Evolutionary conservation across 2,797 vertebrate species (phyloP).

Genomic region (Momotus momota): DNA sequence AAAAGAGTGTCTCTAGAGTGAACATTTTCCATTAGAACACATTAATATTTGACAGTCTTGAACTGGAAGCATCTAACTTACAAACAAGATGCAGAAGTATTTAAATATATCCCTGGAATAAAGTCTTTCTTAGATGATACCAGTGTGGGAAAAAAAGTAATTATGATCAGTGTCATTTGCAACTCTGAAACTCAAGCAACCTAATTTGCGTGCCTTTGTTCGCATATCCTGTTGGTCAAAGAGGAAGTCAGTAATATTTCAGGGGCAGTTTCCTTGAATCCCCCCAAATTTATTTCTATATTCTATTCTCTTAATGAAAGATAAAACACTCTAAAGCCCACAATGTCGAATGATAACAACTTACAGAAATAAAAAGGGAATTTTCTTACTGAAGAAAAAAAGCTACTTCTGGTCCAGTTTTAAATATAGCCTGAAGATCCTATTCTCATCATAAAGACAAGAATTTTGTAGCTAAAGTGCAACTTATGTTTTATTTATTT

Average conservation of each 20-base stretch:
- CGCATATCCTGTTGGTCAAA: not conserved
- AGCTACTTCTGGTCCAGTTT: slow-evolving; percentile 2
- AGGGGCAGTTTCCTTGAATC: not conserved
- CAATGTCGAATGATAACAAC: not conserved
- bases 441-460: slow-evolving; percentile 30
- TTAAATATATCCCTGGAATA: slow-evolving; percentile 41
- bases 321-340: not conserved
- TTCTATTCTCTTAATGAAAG: not conserved
- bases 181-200: not conserved
- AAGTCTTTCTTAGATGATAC: not conserved
- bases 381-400: slow-evolving; percentile 3
- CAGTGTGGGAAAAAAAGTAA: not conserved
- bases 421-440: slow-evolving; percentile 41
- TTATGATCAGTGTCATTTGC: not conserved
- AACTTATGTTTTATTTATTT: slow-evolving; percentile 70
- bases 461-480: slow-evolving; percentile 49
- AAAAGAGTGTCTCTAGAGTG: slow-evolving; percentile 69
- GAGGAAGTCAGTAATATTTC: not conserved
- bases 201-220: not conserved
- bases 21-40: slow-evolving; percentile 79
- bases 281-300: not conserved
- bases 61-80: slow-evolving; percentile 63
- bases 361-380: slow-evolving; percentile 7
- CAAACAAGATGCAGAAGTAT: slow-evolving; percentile 66
- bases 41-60: slow-evolving; percentile 79